These are phyloP conservation scores for Pterocles burchelli DNA, from an alignment of 2,113 vertebrate species.

Conservation along the genomic window DNA sequence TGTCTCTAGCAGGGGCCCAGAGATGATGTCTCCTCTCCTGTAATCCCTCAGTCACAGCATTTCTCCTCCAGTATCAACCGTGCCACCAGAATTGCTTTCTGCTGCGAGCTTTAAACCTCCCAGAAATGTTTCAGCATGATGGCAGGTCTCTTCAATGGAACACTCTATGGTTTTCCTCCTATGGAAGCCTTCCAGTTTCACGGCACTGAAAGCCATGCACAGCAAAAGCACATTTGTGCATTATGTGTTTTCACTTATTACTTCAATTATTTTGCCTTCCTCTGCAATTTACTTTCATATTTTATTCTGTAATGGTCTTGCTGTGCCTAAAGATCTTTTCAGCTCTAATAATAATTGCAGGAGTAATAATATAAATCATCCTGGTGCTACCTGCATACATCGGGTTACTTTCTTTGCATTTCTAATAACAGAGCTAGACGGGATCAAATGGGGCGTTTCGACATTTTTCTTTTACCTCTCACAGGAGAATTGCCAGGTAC, in stretches of 20 bases:
- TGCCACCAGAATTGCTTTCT: background rate
- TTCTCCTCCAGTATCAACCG: background rate
- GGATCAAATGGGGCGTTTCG: background rate
- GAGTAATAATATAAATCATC: background rate
- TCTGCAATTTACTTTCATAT: background rate
- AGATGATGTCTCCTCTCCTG: background rate
- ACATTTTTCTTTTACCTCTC: background rate
- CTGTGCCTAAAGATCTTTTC: constrained; percentile 17
- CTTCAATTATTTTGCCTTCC: background rate
- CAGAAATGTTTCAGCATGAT: accelerated
- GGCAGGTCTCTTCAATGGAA: background rate
- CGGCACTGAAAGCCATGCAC: background rate
- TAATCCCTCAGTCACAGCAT: background rate
- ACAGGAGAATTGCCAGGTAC: background rate
- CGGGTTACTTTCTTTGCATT: background rate
- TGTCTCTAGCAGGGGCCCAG: background rate
- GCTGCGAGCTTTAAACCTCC: background rate
- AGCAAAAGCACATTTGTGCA: background rate
- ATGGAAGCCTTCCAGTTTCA: background rate
- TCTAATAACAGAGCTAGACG: background rate
- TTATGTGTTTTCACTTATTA: background rate
- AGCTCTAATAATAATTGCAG: background rate
- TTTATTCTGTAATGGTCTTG: background rate
- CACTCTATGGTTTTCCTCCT: background rate
- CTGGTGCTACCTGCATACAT: background rate